A percentile compares a stretch with the other conserved stretches of the same genome.
Evolutionary conservation across 2,797 vertebrate genomes (phyloP).

Genomic region (Austrolebias charrua): DNA sequence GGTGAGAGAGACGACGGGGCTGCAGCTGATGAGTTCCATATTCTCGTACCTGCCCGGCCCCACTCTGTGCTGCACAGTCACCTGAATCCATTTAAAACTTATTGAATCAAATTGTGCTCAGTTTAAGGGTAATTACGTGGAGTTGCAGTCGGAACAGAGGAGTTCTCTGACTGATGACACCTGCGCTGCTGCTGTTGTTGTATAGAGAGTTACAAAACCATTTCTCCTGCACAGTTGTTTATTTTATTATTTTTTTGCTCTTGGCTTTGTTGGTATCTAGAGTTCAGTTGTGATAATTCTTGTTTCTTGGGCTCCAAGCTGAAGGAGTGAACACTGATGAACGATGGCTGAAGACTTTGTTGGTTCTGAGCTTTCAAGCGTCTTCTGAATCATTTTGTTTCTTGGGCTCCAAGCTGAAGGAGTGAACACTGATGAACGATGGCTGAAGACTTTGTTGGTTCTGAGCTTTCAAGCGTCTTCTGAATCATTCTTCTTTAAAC

Average conservation of each 20-base stretch:
- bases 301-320: slow-evolving; percentile 14
- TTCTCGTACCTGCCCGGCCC: slow-evolving; percentile 49
- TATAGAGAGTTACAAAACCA: slow-evolving; percentile 14
- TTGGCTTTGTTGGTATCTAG: not conserved
- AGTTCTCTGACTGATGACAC: slow-evolving; percentile 48
- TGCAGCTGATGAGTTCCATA: slow-evolving; percentile 71
- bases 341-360: slow-evolving; percentile 15
- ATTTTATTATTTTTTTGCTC: not conserved
- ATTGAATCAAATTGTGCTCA: slow-evolving; percentile 79
- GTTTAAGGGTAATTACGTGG: slow-evolving; percentile 78
- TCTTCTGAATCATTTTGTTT: slow-evolving; percentile 10
- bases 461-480: slow-evolving; percentile 8
- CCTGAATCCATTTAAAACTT: slow-evolving; percentile 79
- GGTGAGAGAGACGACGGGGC: slow-evolving; percentile 69
- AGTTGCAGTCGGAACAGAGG: slow-evolving; percentile 66
- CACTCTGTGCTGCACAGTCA: slow-evolving; percentile 56
- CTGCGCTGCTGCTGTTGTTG: slow-evolving; percentile 13
- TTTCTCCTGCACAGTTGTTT: slow-evolving; percentile 5
- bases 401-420: slow-evolving; percentile 14
- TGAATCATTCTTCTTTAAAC: slow-evolving; percentile 9
- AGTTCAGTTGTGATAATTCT: not conserved
- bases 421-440: slow-evolving; percentile 13
- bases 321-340: slow-evolving; percentile 6
- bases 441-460: slow-evolving; percentile 7
- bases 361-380: slow-evolving; percentile 11